Conservation (phyloP, 2,888 invertebrate genomes). For the Prostheceraeus crozeri region DNA sequence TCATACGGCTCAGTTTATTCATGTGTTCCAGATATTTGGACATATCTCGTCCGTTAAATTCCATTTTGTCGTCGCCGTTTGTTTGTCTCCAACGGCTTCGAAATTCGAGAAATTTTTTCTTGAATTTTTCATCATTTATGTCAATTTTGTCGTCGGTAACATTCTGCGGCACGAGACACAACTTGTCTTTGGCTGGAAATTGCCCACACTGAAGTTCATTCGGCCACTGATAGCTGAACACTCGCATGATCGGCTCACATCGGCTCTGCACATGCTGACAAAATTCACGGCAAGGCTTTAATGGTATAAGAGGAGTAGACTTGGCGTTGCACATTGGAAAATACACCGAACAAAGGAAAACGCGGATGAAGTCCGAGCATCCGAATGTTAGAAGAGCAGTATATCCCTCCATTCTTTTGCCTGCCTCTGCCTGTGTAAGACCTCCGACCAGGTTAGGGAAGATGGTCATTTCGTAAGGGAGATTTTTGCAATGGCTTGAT, state of each 20-base stretch:
- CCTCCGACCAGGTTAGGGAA: conserved; percentile 80
- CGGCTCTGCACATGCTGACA: conserved; percentile 43
- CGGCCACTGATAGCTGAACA: conserved; percentile 66
- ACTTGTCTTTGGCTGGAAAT: conserved; percentile 66
- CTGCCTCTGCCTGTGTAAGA: conserved; percentile 71
- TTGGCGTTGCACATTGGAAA: conserved; percentile 75
- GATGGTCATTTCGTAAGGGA: conserved; percentile 75
- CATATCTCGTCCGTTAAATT: too few relatives aligned
- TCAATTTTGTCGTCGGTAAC: conserved; percentile 44
- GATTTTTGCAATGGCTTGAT: conserved; percentile 70
- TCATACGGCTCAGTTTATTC: too few relatives aligned
- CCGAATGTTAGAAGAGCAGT: conserved; percentile 69
- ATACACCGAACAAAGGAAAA: conserved; percentile 80
- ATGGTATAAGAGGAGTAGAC: not conserved
- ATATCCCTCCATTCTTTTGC: conserved; percentile 67
- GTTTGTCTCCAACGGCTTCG: too few relatives aligned
- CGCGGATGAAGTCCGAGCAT: conserved; percentile 72
- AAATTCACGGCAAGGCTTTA: conserved; percentile 32
- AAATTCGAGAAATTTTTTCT: too few relatives aligned
- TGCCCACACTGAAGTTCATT: conserved; percentile 69
- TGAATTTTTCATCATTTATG: too few relatives aligned
- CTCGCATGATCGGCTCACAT: conserved; percentile 62
- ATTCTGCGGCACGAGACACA: conserved; percentile 68
- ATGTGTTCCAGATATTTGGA: too few relatives aligned
- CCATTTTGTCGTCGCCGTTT: too few relatives aligned